Conservation (phyloP, 2,113 vertebrate genomes). For the Eulemur rufifrons region DNA sequence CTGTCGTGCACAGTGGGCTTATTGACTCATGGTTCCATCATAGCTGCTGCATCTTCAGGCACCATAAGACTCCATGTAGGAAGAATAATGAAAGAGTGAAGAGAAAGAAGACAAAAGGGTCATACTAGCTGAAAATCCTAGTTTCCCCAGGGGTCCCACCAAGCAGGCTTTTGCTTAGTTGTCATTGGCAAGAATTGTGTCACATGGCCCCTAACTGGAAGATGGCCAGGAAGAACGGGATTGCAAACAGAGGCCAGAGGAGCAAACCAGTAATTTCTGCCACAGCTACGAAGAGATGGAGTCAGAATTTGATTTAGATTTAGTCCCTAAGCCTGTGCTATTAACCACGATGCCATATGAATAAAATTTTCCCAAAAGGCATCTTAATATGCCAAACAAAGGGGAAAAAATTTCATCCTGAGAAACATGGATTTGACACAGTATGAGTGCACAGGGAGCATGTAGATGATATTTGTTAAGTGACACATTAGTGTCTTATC, state of each 20-base stretch:
- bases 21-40: neutral
- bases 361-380: neutral
- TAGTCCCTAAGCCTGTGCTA: neutral
- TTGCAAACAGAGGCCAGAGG: neutral
- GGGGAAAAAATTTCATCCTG: neutral
- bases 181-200: neutral
- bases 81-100: neutral
- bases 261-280: neutral
- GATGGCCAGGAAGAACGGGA: neutral
- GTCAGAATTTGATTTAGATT: neutral
- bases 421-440: neutral
- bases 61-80: neutral
- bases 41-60: neutral
- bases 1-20: neutral
- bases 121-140: neutral
- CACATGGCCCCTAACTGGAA: neutral
- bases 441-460: neutral
- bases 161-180: neutral
- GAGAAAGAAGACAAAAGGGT: neutral
- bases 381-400: conserved; percentile 27
- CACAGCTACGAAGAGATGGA: neutral
- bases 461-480: neutral
- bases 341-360: neutral
- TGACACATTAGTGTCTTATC: neutral
- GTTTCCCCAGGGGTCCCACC: neutral